These are phyloP conservation scores for Collichthys lucidus DNA, from an alignment of 2,113 vertebrate species.

Conservation along the genomic window DNA sequence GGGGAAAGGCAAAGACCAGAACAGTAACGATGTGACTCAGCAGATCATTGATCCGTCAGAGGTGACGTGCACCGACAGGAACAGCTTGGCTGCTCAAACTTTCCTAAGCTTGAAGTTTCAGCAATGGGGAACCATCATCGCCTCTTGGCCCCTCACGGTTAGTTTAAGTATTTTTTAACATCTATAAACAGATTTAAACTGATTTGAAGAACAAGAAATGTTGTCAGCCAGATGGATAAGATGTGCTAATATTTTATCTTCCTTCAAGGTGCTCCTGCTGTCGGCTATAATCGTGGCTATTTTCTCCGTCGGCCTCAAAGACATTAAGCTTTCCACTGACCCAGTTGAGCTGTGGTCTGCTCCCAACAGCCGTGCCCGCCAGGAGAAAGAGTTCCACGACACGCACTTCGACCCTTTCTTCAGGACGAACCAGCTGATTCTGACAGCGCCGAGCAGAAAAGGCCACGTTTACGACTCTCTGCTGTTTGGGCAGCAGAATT, in stretches of 20 bases:
- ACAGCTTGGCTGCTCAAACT: constrained; percentile 75
- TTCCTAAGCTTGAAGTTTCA: constrained; percentile 81
- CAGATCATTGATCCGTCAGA: constrained; percentile 59
- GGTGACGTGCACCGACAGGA: constrained; percentile 57
- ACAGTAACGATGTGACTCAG: constrained; percentile 59
- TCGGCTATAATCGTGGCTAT: constrained; percentile 38
- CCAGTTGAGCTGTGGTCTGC: constrained; percentile 95
- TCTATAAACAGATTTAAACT: not conserved
- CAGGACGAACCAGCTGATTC: constrained; percentile 92
- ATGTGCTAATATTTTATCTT: constrained; percentile 14
- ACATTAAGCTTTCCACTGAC: constrained; percentile 88
- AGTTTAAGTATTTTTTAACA: constrained; percentile 23
- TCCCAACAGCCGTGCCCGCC: constrained; percentile 86
- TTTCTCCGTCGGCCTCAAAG: constrained; percentile 82
- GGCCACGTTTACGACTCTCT: constrained; percentile 86
- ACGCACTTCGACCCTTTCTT: constrained; percentile 90
- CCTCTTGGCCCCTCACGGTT: constrained; percentile 81
- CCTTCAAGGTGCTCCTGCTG: constrained; percentile 78
- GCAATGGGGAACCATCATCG: constrained; percentile 88
- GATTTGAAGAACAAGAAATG: not conserved
- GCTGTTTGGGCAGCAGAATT: constrained; percentile 87
- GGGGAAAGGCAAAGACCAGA: constrained; percentile 3
- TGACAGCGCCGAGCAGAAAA: constrained; percentile 81
- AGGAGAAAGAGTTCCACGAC: constrained; percentile 91
- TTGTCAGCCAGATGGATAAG: not conserved